These are phyloP conservation scores for Fregetta grallaria DNA, from an alignment of 2,113 vertebrate species.

Conservation along the genomic window DNA sequence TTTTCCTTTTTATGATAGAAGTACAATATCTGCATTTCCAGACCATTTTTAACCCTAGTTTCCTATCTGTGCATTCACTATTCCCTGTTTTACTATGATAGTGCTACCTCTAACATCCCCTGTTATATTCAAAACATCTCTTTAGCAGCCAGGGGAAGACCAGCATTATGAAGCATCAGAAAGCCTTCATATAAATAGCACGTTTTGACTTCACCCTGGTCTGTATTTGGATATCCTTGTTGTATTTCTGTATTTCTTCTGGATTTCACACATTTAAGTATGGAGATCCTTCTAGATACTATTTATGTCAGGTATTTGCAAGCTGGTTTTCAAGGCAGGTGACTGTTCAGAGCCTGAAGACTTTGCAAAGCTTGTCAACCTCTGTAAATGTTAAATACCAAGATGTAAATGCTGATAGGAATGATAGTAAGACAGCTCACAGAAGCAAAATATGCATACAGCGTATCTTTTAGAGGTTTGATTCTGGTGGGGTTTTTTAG, in stretches of 20 bases:
- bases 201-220: neutral
- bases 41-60: neutral
- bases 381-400: neutral
- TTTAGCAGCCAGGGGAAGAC: neutral
- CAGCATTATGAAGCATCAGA: neutral
- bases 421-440: neutral
- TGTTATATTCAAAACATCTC: neutral
- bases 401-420: neutral
- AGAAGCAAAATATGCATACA: neutral
- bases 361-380: neutral
- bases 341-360: neutral
- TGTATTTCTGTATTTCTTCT: neutral
- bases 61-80: neutral
- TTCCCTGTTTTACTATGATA: neutral
- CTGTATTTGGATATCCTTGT: neutral
- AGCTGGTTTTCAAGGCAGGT: neutral
- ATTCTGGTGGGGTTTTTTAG: neutral
- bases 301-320: neutral
- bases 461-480: neutral
- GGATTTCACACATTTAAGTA: neutral
- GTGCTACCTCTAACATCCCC: neutral
- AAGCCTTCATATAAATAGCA: neutral
- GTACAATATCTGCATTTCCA: neutral
- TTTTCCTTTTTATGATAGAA: neutral
- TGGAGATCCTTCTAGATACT: neutral